Conservation (phyloP, 2,888 invertebrate genomes). For the Nomada flava region DNA sequence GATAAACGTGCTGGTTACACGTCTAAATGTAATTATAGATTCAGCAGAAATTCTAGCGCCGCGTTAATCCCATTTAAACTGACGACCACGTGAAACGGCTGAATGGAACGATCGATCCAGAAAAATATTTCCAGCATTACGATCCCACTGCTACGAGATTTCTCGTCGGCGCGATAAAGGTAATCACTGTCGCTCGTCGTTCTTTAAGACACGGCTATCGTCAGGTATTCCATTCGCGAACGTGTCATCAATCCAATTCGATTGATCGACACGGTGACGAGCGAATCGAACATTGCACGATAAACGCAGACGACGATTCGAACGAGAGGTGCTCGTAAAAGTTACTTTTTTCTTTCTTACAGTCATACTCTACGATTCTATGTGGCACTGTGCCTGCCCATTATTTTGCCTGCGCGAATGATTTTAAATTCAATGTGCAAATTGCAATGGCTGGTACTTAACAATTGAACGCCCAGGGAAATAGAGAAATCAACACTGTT, state of each 20-base stretch:
- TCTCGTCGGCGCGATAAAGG: conserved; percentile 13
- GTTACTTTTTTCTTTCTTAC: neutral
- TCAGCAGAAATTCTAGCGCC: neutral
- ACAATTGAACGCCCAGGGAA: too few species aligned
- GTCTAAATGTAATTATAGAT: conserved; percentile 11
- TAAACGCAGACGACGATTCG: conserved; percentile 52
- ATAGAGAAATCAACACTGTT: neutral
- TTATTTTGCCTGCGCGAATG: neutral
- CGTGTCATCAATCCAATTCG: conserved; percentile 55
- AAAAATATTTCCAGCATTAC: conserved; percentile 22
- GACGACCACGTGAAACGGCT: neutral
- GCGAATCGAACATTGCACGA: conserved; percentile 23
- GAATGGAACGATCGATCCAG: conserved; percentile 5
- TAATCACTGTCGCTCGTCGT: conserved; percentile 19
- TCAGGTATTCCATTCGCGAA: conserved; percentile 43
- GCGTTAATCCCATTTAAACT: conserved; percentile 14
- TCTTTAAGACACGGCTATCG: conserved; percentile 21
- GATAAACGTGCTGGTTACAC: neutral
- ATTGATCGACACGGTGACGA: conserved; percentile 36
- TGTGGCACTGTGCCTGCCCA: neutral
- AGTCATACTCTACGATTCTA: neutral
- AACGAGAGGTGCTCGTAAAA: neutral
- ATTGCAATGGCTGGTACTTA: too few species aligned
- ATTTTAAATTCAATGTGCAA: neutral
- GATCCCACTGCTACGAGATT: conserved; percentile 21